These are phyloP conservation scores for Megathymus violae DNA, from an alignment of 1,140 invertebrate species.

Conservation along the genomic window DNA sequence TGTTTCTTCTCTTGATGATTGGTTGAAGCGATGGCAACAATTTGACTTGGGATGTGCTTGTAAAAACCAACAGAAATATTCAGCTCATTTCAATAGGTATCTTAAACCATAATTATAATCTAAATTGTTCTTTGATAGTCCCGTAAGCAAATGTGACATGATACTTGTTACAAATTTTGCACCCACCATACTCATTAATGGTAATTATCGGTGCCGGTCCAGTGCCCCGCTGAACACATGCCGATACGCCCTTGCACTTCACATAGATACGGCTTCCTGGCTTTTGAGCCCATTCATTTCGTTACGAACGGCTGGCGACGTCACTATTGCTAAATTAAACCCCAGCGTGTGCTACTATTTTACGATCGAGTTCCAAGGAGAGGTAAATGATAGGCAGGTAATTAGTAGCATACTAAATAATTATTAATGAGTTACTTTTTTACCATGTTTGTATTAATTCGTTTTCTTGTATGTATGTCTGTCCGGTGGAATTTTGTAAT, in stretches of 20 bases:
- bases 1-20: too few species aligned
- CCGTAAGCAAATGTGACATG: too few species aligned
- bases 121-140: too few species aligned
- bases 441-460: too few species aligned
- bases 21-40: too few species aligned
- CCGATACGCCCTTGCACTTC: constrained; percentile 63
- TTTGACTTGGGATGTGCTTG: too few species aligned
- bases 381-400: neutral
- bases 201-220: neutral
- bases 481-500: too few species aligned
- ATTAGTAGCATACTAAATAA: neutral
- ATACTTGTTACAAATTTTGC: too few species aligned
- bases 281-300: constrained; percentile 63
- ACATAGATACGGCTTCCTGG: constrained; percentile 54
- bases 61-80: too few species aligned
- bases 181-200: neutral
- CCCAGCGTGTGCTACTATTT: constrained; percentile 14
- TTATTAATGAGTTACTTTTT: neutral
- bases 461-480: too few species aligned
- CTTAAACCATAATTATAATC: too few species aligned
- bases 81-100: too few species aligned
- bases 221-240: constrained; percentile 15
- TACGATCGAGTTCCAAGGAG: constrained; percentile 14
- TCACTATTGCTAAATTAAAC: constrained; percentile 43
- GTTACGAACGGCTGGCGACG: constrained; percentile 55